Conservation (phyloP, 2,888 invertebrate species). For the Macrostomum cliftonense region DNA sequence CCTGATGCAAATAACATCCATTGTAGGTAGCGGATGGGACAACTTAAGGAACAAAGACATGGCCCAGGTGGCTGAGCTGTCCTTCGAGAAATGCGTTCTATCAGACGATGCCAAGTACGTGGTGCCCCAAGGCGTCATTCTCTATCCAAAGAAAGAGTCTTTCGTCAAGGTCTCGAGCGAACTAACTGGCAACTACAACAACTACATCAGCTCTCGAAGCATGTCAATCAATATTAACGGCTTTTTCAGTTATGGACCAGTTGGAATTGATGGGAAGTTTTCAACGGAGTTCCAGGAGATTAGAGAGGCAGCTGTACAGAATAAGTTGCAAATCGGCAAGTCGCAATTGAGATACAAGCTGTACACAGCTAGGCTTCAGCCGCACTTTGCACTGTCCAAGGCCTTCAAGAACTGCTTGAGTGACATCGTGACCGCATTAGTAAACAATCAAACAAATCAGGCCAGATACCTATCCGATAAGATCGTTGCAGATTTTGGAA, state of each 20-base stretch:
- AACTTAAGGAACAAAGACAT: conserved; percentile 20
- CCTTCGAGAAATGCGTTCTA: conserved; percentile 18
- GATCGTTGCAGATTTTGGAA: conserved; percentile 23
- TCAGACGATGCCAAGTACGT: conserved; percentile 21
- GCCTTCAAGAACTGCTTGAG: conserved; percentile 16
- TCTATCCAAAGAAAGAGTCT: conserved; percentile 19
- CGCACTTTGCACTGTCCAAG: conserved; percentile 15
- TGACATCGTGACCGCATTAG: conserved; percentile 18
- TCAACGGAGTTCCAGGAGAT: conserved; percentile 16
- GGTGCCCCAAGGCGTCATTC: conserved; percentile 19
- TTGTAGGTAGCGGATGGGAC: conserved; percentile 25
- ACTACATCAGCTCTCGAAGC: conserved; percentile 16
- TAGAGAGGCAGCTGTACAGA: conserved; percentile 15
- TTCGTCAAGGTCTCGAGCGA: conserved; percentile 19
- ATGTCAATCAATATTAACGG: conserved; percentile 17
- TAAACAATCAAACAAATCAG: conserved; percentile 16
- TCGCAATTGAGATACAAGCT: no score
- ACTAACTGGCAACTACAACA: conserved; percentile 16
- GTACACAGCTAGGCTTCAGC: conserved; percentile 18
- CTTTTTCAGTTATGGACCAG: no score
- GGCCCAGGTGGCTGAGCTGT: conserved; percentile 16
- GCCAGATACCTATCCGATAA: conserved; percentile 21
- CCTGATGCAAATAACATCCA: no score
- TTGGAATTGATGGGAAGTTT: conserved; percentile 20
- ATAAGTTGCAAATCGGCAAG: conserved; percentile 15